Conservation (phyloP, 53 echinoderm and acorn worm species). For the Hippasteria phrygiana region DNA sequence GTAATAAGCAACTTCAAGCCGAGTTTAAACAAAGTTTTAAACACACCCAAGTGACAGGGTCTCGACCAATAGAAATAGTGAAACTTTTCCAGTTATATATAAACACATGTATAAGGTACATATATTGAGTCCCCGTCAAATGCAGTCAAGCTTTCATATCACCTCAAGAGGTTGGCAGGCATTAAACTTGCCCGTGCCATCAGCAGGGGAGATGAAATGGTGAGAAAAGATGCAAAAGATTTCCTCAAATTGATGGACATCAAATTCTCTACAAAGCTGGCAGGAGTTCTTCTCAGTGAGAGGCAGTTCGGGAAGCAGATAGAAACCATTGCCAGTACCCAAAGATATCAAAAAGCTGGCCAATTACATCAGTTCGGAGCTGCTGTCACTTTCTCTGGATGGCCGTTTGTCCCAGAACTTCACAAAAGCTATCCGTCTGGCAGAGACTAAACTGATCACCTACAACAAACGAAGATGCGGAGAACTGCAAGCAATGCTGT, state of each 20-base stretch:
- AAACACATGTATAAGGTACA: no score
- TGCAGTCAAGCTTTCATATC: slow-evolving; percentile 58
- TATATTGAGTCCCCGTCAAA: slow-evolving; percentile 58
- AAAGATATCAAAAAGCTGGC: slow-evolving; percentile 50
- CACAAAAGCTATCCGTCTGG: slow-evolving; percentile 52
- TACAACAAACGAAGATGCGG: slow-evolving; percentile 57
- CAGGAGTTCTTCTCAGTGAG: slow-evolving; percentile 54
- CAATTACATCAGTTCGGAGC: slow-evolving; percentile 49
- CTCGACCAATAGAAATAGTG: no score
- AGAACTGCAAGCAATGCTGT: slow-evolving; percentile 69
- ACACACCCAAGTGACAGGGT: no score
- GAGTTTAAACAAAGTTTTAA: no score
- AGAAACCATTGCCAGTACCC: slow-evolving; percentile 64
- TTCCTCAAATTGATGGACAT: slow-evolving; percentile 63
- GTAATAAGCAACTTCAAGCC: no score
- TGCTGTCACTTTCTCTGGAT: slow-evolving; percentile 1
- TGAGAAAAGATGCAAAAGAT: slow-evolving; percentile 35
- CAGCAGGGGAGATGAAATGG: not conserved
- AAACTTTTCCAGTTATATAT: no score
- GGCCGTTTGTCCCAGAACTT: slow-evolving; percentile 57
- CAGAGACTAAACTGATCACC: slow-evolving; percentile 50
- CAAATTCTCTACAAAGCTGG: slow-evolving; percentile 74
- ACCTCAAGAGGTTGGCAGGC: slow-evolving; percentile 65
- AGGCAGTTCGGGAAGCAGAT: slow-evolving; percentile 26
- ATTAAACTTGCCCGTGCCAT: slow-evolving; percentile 66